Conservation (phyloP, 2,113 vertebrate genomes). For the Heterotis niloticus region DNA sequence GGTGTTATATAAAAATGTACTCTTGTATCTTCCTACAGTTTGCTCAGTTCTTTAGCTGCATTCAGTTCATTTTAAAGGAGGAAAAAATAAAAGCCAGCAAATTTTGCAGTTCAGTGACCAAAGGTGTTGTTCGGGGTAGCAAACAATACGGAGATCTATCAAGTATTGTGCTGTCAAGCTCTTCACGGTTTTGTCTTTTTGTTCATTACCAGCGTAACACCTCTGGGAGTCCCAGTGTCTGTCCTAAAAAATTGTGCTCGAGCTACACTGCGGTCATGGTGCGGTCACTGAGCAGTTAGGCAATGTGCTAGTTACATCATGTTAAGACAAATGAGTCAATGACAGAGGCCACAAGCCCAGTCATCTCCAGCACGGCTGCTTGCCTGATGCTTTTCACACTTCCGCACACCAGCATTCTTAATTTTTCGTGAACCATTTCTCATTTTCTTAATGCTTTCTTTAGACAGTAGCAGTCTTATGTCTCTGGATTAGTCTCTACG, state of each 20-base stretch:
- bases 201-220: background rate
- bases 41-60: no score
- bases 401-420: no score
- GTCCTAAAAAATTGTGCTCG: background rate
- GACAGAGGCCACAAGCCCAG: background rate
- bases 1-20: no score
- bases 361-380: background rate
- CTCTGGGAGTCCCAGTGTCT: background rate
- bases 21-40: no score
- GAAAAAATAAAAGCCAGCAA: background rate
- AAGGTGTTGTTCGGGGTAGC: background rate
- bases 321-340: background rate
- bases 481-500: no score
- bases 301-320: background rate
- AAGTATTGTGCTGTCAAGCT: background rate
- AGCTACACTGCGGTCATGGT: background rate
- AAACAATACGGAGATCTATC: background rate
- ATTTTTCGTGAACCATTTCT: no score
- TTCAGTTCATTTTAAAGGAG: no score
- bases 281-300: background rate
- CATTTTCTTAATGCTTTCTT: no score
- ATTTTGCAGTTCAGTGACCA: background rate
- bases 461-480: no score
- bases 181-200: background rate
- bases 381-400: no score